phyloP scores from a whole-genome alignment of 2,888 invertebrate genomes.

The Synanthedon formicaeformis region DNA sequence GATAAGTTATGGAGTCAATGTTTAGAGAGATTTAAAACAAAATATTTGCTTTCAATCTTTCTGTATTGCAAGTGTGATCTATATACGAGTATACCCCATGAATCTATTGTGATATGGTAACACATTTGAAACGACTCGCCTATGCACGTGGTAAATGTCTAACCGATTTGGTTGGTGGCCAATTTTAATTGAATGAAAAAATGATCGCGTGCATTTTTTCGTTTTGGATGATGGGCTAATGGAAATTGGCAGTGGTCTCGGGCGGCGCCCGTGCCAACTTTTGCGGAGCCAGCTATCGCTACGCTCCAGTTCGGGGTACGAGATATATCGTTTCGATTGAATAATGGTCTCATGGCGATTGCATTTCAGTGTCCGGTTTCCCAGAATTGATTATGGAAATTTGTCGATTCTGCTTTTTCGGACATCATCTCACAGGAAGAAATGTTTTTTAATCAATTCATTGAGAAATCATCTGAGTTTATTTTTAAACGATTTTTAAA shows the following conservation, averaged over 20 bases:
- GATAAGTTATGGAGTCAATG: too few species aligned
- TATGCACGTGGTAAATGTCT: constrained; percentile 15
- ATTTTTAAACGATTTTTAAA: not conserved
- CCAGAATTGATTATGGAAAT: constrained; percentile 43
- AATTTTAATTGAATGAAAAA: constrained; percentile 71
- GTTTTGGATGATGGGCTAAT: constrained; percentile 70
- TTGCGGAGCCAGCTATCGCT: constrained; percentile 65
- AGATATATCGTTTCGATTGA: constrained; percentile 67
- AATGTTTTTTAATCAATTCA: not conserved
- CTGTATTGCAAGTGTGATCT: too few species aligned
- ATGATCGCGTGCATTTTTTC: constrained; percentile 69
- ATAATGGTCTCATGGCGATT: constrained; percentile 62
- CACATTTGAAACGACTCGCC: too few species aligned
- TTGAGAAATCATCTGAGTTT: not conserved
- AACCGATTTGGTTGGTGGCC: constrained; percentile 54
- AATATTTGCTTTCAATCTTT: too few species aligned
- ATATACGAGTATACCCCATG: too few species aligned
- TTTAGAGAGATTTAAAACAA: too few species aligned
- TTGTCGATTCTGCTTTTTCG: constrained; percentile 7
- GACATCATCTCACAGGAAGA: not conserved
- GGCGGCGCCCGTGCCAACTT: constrained; percentile 62
- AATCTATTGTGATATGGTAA: too few species aligned
- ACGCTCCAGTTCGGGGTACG: constrained; percentile 54
- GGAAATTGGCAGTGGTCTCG: constrained; percentile 69
- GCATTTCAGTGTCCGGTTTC: constrained; percentile 37